Evolutionary conservation across 35 echinoderm and acorn worm genomes (phyloP).

Genomic region (Eucidaris tribuloides): DNA sequence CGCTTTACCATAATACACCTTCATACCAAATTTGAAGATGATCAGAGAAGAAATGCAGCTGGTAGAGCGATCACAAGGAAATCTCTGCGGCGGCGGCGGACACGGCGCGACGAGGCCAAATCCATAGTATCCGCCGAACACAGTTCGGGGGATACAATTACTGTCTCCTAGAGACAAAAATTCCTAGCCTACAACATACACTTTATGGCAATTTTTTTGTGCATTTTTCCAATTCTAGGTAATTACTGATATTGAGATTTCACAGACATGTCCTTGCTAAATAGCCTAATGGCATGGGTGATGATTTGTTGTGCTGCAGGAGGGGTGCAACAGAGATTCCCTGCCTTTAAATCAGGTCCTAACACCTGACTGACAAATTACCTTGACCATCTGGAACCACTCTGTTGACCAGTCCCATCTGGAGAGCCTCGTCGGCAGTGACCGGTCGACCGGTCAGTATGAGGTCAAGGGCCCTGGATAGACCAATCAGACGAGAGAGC

Average conservation of each 20-base stretch:
- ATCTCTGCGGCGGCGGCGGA: too few relatives aligned
- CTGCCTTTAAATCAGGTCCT: background rate
- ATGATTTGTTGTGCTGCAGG: background rate
- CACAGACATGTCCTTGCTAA: background rate
- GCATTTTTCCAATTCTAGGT: background rate
- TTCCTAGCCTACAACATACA: too few relatives aligned
- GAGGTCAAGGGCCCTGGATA: slow-evolving; percentile 88
- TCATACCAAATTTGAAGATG: too few relatives aligned
- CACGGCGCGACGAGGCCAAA: too few relatives aligned
- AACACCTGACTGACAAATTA: background rate
- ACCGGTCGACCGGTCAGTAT: slow-evolving; percentile 91
- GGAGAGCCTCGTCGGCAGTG: slow-evolving; percentile 66
- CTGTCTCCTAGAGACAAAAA: too few relatives aligned
- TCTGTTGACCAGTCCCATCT: slow-evolving; percentile 82
- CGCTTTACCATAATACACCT: too few relatives aligned
- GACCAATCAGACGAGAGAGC: slow-evolving; percentile 74
- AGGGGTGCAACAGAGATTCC: background rate
- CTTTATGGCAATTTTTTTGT: background rate
- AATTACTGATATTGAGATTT: background rate
- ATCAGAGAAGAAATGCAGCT: too few relatives aligned
- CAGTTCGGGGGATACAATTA: too few relatives aligned
- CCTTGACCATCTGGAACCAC: slow-evolving; percentile 87
- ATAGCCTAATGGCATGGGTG: background rate
- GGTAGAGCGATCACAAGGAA: too few relatives aligned
- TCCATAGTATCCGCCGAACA: too few relatives aligned